phyloP scores from a whole-genome alignment of 2,888 invertebrate species.

The Leistus spinibarbis region DNA sequence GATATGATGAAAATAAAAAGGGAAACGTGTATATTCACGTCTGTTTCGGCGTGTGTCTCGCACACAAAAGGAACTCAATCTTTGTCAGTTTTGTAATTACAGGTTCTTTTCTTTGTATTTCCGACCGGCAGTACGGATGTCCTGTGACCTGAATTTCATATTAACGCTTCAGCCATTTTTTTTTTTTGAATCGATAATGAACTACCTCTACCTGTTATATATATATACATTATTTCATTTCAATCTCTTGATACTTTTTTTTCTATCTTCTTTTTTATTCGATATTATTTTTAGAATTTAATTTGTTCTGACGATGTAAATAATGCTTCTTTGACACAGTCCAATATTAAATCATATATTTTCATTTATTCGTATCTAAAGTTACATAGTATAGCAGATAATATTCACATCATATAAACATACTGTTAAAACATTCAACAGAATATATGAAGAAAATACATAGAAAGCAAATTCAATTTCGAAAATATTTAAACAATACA shows the following conservation, averaged over 20 bases:
- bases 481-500: no score
- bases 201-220: slow-evolving; percentile 6
- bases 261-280: no score
- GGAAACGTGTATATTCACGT: neutral
- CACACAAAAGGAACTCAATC: slow-evolving; percentile 34
- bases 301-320: no score
- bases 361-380: no score
- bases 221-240: neutral
- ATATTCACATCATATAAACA: no score
- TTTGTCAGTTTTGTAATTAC: slow-evolving; percentile 38
- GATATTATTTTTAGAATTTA: no score
- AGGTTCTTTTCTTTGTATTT: slow-evolving; percentile 36
- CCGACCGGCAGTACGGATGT: slow-evolving; percentile 18
- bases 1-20: neutral
- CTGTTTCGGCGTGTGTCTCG: slow-evolving; percentile 8
- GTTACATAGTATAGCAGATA: no score
- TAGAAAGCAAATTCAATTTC: no score
- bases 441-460: no score
- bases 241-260: slow-evolving; percentile 20
- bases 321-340: no score
- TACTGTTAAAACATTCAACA: no score
- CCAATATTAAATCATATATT: no score
- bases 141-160: slow-evolving; percentile 26
- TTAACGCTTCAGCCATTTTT: slow-evolving; percentile 15
- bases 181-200: slow-evolving; percentile 32